Percentiles rank a stretch among this genome's conserved stretches.
phyloP scores from a whole-genome alignment of 2,113 vertebrate genomes.

The Sterna hirundo region DNA sequence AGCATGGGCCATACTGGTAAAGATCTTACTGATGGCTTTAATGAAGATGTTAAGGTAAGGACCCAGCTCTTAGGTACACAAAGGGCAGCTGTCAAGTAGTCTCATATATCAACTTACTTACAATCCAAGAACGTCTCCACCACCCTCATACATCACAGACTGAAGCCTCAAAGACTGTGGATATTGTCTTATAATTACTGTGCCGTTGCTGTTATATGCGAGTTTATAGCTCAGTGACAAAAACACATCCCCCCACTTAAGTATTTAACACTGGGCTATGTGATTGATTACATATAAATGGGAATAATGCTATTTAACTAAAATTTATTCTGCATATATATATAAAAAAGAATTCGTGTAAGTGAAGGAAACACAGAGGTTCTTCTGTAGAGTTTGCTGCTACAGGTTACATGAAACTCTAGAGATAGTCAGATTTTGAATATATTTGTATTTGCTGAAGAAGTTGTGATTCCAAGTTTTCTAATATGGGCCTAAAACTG shows the following conservation, averaged over 20 bases:
- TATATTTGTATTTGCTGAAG: not conserved
- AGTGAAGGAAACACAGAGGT: not conserved
- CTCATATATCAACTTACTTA: not conserved
- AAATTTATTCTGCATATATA: not conserved
- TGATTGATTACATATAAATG: not conserved
- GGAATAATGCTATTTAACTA: not conserved
- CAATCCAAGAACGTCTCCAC: not conserved
- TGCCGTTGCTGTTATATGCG: not conserved
- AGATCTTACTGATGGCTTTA: not conserved
- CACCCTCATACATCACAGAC: not conserved
- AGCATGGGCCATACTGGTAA: not conserved
- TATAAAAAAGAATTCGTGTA: not conserved
- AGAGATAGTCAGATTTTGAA: not conserved
- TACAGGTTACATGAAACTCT: not conserved
- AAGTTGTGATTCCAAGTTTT: not conserved
- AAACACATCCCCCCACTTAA: not conserved
- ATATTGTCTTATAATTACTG: not conserved
- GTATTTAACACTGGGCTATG: not conserved
- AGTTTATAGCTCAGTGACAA: not conserved
- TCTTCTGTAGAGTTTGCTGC: not conserved
- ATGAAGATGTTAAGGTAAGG: not conserved
- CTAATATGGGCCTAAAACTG: not conserved
- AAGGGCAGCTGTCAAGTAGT: not conserved
- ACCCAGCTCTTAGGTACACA: not conserved
- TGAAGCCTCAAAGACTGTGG: not conserved